A percentile compares a stretch with the other conserved stretches of the same genome.
Conservation (phyloP, 2,888 invertebrate species). For the Sinhomidia bicolor region DNA sequence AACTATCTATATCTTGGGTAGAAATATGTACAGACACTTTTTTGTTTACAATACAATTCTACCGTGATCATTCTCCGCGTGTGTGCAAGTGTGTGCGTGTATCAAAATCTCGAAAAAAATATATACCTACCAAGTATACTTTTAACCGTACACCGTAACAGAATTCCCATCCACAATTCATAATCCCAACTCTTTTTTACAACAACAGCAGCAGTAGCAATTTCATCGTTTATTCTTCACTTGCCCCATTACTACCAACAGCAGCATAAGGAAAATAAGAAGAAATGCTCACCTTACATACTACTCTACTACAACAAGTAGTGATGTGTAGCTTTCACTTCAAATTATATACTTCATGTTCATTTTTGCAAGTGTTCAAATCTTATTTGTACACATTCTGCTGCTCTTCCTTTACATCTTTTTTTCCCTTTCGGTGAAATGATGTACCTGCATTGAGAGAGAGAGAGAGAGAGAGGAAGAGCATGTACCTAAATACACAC, state of each 20-base stretch:
- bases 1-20: no score
- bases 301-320: background rate
- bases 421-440: background rate
- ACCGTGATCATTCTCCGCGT: background rate
- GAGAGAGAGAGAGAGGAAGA: no score
- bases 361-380: background rate
- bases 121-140: no score
- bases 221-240: background rate
- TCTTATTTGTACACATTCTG: background rate
- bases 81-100: no score
- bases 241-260: no score
- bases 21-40: no score
- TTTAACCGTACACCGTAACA: background rate
- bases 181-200: slow-evolving; percentile 9
- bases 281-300: background rate
- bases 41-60: background rate
- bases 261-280: background rate
- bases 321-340: background rate
- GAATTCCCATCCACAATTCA: slow-evolving; percentile 9
- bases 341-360: background rate
- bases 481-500: no score
- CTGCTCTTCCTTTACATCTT: background rate
- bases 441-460: background rate
- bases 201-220: background rate
- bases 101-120: background rate